Evolutionary conservation across 2,113 vertebrate genomes (phyloP).

Genomic region (Narcine bancroftii): DNA sequence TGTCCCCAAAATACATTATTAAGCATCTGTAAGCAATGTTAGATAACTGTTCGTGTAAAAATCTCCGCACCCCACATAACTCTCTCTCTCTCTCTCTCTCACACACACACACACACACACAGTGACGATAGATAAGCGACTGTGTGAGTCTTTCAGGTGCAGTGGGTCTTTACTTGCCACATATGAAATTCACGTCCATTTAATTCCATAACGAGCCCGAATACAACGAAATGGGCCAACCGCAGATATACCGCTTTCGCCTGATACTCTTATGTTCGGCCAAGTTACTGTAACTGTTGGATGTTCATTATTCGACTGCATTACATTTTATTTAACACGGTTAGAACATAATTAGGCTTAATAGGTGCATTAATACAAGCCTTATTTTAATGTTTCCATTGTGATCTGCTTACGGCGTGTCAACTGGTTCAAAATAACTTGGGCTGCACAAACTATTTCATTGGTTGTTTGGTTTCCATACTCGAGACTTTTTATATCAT

Average conservation of each 20-base stretch:
- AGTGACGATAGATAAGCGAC: too few species aligned
- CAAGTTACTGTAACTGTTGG: not conserved
- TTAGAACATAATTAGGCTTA: constrained; percentile 2
- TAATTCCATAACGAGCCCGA: not conserved
- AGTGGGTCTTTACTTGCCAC: not conserved
- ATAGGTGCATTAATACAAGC: not conserved
- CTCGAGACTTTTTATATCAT: not conserved
- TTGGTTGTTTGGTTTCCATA: not conserved
- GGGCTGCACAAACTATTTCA: not conserved
- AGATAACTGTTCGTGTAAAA: too few species aligned
- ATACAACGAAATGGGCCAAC: not conserved
- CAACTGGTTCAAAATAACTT: not conserved
- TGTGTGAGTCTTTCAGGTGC: not conserved
- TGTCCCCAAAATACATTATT: not conserved
- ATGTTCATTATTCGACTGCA: not conserved
- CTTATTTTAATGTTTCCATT: not conserved
- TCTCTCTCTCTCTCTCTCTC: too few species aligned
- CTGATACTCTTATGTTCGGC: too few species aligned
- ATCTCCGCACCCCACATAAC: too few species aligned
- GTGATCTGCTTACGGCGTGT: not conserved
- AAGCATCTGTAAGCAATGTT: not conserved
- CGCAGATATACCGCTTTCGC: not conserved
- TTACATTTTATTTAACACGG: not conserved
- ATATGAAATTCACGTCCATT: not conserved
- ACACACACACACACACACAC: too few species aligned